Base-by-base conservation (phyloP, 2,113 vertebrate species). In the Dasypus novemcinctus region DNA sequence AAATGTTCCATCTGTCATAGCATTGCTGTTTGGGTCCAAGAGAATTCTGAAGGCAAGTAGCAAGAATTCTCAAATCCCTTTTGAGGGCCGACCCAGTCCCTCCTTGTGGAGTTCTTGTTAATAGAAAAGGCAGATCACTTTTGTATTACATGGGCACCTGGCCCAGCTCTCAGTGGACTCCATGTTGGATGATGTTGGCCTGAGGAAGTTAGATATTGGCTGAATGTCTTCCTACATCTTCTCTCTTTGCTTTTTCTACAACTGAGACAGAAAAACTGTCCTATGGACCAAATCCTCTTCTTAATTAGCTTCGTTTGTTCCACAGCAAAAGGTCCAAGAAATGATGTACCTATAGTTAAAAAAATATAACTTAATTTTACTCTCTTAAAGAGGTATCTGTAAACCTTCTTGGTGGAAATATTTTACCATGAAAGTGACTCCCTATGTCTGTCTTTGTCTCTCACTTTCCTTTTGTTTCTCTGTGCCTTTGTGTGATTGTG, bases 251-350 rank as follows among this genome's bases (percentile, higher is more conserved):
- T 31, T 66, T 74, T 90, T 83, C 81, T 95, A 57, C 43, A 87
- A 3, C 38, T 93, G 59, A 27, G 72, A 54, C 85, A 63, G 66
- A 49, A 81, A 84, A 81, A 84, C 36, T 6, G 6, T 87, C 29
- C 84, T 33, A 0, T 49, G 36, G 72, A 23, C 75, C 93, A 90
- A 46, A 82, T 81, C 13, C 18, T 91, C 75, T 59, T 46, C 75
- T 89, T 80, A 83, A 49, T 90, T 80, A 83, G 43, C 87, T 93
- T 95, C 71, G 90, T 92, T 83, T 95, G 59, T 25, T 80, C 7
- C 41, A 4, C 92, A 91, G 31, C 38, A 75, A 38, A 94, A 95
- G 15, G 74, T 72, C 61, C 89, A 88, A 76, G 63, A 92, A 88
- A 21, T 85, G 93, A 90, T 68, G 12, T 18, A 88, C n/a, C 36